Base-by-base conservation (phyloP, 2,797 vertebrate genomes). In the Pelobates cultripes region DNA sequence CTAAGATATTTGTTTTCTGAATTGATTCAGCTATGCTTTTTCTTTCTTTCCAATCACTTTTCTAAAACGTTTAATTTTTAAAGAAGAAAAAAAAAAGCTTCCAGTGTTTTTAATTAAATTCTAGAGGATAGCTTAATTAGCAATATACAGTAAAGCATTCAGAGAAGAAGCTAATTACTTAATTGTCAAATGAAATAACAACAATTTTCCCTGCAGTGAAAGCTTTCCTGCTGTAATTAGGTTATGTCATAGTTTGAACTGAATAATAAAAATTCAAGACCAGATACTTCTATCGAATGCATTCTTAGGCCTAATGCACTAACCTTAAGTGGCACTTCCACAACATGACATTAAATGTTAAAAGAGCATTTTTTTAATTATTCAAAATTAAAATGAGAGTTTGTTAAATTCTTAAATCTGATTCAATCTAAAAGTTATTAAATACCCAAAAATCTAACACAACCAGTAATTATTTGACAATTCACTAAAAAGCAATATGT, bases 111-210 rank as follows among this genome's bases (percentile, higher is more conserved):
- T 87, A 90, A 92, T 87, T 86, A 90, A 87, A 85, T 87, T 90
- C 3, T 63, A 83, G 7, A 80, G 9, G 51, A 88, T 89, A 8
- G 80, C 83, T 91, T 91, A 90, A 92, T 92, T 90, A 92, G 86
- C 84, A 87, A 77, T 61, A 87, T 84, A 80, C 73, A 89, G 79
- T 86, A 88, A 89, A 90, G 86, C 60, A 88, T 87, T 85, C 83
- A 87, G 80, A 86, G 85, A 85, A 88, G 85, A 92, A 91, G 79
- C 86, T 91, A 93, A 93, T 93, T 91, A 91, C 87, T 92, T 90
- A 82, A 90, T 90, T 92, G 85, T 92, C 87, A 91, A 90, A 91
- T 90, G 79, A 88, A 91, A 89, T 89, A 92, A 89, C 88, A 91
- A 88, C 43, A 73, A 84, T 89, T 93, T 91, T 84, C 79, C 86